Evolutionary conservation across 64 coral and sea anemone genomes (phyloP).

Genomic region (Montipora efflorescens): DNA sequence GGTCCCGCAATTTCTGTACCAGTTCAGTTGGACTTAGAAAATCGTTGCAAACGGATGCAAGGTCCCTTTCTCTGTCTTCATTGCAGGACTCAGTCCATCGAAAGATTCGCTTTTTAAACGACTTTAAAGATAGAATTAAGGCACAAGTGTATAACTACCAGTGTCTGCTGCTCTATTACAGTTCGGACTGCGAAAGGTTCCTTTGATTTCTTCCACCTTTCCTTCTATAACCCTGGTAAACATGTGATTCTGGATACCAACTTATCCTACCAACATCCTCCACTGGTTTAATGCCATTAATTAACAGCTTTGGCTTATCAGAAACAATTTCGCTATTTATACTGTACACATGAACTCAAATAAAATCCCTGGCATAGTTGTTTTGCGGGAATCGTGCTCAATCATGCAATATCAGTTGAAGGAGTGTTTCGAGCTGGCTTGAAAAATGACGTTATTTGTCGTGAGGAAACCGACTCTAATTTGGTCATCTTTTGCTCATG

Average conservation of each 20-base stretch:
- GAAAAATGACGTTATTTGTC: background rate
- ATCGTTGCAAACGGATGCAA: background rate
- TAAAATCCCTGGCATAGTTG: conserved; percentile 39
- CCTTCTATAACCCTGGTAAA: background rate
- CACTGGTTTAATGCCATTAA: conserved; percentile 4
- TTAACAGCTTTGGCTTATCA: background rate
- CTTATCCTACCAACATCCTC: conserved; percentile 19
- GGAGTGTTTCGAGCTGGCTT: background rate
- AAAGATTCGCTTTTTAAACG: conserved; percentile 47
- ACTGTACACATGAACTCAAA: background rate
- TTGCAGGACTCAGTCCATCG: background rate
- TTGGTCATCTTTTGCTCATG: background rate
- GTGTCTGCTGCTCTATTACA: conserved; percentile 35
- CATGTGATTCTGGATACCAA: conserved; percentile 16
- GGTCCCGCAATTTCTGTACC: conserved; percentile 2
- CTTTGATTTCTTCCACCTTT: background rate
- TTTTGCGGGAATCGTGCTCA: background rate
- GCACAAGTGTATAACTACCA: conserved; percentile 15
- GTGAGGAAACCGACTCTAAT: background rate
- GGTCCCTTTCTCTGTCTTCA: background rate
- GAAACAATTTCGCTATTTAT: background rate
- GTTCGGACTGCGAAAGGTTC: conserved; percentile 10
- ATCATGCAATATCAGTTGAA: background rate
- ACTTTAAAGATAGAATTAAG: conserved; percentile 27
- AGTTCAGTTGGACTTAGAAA: conserved; percentile 32